Conservation (phyloP, 2,113 vertebrate species). For the Chiloscyllium plagiosum region DNA sequence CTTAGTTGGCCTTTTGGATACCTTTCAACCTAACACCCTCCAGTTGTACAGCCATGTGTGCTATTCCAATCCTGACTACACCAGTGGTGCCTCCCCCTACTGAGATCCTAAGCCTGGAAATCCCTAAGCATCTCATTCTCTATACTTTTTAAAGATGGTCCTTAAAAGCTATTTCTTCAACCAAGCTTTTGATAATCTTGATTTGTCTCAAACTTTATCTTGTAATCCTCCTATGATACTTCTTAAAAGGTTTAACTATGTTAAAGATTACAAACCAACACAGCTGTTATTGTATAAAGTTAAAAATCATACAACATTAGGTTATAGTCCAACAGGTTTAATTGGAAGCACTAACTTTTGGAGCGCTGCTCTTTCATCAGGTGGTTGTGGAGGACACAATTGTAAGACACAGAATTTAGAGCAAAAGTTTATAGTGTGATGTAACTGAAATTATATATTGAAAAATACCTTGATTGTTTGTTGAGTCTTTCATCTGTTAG, state of each 20-base stretch:
- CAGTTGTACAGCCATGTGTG: background rate
- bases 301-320: no score
- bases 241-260: background rate
- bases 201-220: background rate
- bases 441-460: no score
- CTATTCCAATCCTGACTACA: background rate
- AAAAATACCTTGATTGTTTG: no score
- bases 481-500: no score
- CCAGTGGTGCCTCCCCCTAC: background rate
- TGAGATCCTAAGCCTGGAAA: background rate
- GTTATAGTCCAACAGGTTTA: no score
- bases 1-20: background rate
- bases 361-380: no score
- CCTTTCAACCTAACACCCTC: background rate
- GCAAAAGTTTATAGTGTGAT: no score
- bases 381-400: no score
- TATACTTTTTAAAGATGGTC: background rate
- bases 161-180: background rate
- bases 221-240: background rate
- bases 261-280: background rate
- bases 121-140: background rate
- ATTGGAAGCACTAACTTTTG: no score
- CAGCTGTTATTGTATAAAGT: no score
- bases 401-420: no score
- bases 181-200: background rate